Conservation (phyloP, 2,797 vertebrate species). For the Manis pentadactyla region DNA sequence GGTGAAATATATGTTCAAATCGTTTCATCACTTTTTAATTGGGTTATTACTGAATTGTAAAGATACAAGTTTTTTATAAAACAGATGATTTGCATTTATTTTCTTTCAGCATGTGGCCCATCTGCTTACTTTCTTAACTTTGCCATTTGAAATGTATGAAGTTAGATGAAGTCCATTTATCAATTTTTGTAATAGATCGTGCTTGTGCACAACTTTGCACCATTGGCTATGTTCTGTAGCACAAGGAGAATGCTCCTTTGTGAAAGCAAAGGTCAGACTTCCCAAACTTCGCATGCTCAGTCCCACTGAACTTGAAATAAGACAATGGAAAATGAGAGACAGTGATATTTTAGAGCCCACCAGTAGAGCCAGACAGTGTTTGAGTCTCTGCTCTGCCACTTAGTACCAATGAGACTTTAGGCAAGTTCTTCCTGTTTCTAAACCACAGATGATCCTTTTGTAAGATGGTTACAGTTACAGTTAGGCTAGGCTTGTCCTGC, state of each 20-base stretch:
- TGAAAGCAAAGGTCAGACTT: conserved; percentile 1
- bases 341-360: not conserved
- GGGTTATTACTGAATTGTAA: conserved; percentile 14
- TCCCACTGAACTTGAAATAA: not conserved
- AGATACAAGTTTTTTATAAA: not conserved
- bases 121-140: not conserved
- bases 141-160: not conserved
- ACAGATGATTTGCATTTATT: not conserved
- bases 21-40: not conserved
- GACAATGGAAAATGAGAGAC: not conserved
- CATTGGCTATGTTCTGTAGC: not conserved
- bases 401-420: not conserved
- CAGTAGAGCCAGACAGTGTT: not conserved
- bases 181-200: not conserved
- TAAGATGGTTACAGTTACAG: not conserved
- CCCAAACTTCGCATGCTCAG: not conserved
- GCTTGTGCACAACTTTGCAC: not conserved
- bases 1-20: not conserved
- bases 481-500: not conserved
- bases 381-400: not conserved
- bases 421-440: not conserved
- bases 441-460: not conserved
- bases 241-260: not conserved
- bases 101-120: not conserved
- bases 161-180: not conserved